Evolutionary conservation across 2,888 invertebrate genomes (phyloP).

Genomic region (Himalopsyche tibetana): DNA sequence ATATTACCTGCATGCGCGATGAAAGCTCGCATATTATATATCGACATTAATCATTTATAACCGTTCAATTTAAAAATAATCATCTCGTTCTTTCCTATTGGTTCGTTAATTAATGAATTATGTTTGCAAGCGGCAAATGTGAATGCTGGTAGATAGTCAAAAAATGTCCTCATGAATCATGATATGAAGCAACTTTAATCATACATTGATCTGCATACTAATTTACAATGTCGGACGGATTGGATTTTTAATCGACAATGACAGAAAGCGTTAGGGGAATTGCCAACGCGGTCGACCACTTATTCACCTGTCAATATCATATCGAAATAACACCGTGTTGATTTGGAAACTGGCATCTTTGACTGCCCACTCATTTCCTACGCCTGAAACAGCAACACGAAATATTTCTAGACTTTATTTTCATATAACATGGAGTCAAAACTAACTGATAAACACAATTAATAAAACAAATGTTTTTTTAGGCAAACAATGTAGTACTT

Average conservation of each 20-base stretch:
- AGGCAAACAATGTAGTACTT: no score
- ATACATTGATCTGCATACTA: background rate
- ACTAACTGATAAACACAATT: no score
- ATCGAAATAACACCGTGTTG: constrained; percentile 51
- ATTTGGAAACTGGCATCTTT: constrained; percentile 67
- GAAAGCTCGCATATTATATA: no score
- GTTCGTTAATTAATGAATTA: no score
- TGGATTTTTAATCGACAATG: constrained; percentile 37
- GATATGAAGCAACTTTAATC: background rate
- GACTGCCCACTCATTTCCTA: constrained; percentile 2
- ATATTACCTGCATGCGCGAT: no score
- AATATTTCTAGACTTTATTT: no score
- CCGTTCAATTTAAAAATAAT: no score
- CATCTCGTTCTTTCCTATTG: no score
- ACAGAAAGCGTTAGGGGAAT: background rate
- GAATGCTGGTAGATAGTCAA: background rate
- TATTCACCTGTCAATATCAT: constrained; percentile 56
- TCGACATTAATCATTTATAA: no score
- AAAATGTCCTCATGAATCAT: background rate
- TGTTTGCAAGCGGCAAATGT: no score
- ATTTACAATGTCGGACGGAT: constrained; percentile 28
- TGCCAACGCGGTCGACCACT: constrained; percentile 47
- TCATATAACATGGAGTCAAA: no score
- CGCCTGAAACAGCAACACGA: background rate
- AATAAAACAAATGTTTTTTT: no score